phyloP scores from a whole-genome alignment of 1,140 invertebrate genomes.

The Tetraneura akinire region DNA sequence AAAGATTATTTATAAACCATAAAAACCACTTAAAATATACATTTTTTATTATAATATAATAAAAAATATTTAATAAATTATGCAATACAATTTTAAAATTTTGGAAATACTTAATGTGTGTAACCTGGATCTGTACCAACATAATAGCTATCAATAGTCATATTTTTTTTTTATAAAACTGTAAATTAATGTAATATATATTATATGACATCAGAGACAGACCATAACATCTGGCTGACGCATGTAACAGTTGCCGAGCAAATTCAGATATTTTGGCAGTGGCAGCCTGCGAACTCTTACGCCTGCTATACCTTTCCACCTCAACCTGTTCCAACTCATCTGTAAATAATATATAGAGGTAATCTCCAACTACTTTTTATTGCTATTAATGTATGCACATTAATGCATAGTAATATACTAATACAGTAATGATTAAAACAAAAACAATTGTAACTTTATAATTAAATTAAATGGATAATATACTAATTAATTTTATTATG shows the following conservation, averaged over 20 bases:
- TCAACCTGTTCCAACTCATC: slow-evolving; percentile 54
- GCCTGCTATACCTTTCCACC: slow-evolving; percentile 55
- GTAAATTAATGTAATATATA: slow-evolving; percentile 12
- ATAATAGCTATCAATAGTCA: neutral
- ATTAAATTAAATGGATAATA: no score
- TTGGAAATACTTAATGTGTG: no score
- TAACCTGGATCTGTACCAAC: slow-evolving; percentile 20
- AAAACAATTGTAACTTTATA: no score
- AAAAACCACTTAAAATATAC: no score
- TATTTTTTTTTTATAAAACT: slow-evolving; percentile 9
- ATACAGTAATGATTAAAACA: no score
- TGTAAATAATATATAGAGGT: slow-evolving; percentile 51
- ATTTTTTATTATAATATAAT: no score
- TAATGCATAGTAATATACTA: no score
- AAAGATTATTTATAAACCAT: no score
- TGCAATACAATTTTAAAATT: no score
- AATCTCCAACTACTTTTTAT: no score
- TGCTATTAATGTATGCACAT: no score
- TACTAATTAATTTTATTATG: no score
- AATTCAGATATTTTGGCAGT: slow-evolving; percentile 59
- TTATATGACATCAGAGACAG: slow-evolving; percentile 39
- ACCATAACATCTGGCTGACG: slow-evolving; percentile 58
- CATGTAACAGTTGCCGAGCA: slow-evolving; percentile 59
- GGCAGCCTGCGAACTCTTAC: slow-evolving; percentile 59
- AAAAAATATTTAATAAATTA: neutral